Evolutionary conservation across 2,113 vertebrate genomes (phyloP).

Genomic region (Nyctereutes procyonoides): DNA sequence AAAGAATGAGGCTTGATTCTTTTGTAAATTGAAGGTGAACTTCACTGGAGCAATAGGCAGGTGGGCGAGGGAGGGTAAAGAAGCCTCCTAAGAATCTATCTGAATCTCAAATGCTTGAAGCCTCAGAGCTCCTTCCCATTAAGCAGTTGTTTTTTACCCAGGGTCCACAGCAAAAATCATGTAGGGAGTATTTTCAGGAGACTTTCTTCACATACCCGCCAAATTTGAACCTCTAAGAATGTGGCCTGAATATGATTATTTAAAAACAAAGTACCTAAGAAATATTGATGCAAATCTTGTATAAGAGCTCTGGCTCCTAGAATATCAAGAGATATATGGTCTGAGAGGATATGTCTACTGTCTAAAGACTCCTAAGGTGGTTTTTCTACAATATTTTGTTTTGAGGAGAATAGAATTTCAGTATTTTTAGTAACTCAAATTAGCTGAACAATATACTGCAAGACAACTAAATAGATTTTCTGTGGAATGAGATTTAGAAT

Average conservation of each 20-base stretch:
- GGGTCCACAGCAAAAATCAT: background rate
- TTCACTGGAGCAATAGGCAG: background rate
- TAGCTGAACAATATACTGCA: background rate
- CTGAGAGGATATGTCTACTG: background rate
- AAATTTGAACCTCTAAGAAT: background rate
- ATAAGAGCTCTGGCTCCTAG: background rate
- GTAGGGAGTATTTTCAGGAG: background rate
- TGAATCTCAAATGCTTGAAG: background rate
- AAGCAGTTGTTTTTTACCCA: background rate
- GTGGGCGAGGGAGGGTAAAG: background rate
- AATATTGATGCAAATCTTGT: background rate
- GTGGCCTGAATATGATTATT: background rate
- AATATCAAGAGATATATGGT: background rate
- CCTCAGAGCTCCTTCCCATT: background rate
- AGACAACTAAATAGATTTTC: background rate
- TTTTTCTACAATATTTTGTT: conserved; percentile 43
- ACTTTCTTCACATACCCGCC: background rate
- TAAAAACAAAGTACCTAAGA: background rate
- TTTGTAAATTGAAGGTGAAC: background rate
- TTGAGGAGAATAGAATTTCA: background rate
- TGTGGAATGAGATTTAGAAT: background rate
- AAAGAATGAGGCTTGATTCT: background rate
- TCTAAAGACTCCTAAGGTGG: background rate
- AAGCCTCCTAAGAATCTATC: background rate
- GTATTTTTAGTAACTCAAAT: background rate